Evolutionary conservation across 2,113 vertebrate genomes (phyloP).

Genomic region (Ploceus nigricollis): DNA sequence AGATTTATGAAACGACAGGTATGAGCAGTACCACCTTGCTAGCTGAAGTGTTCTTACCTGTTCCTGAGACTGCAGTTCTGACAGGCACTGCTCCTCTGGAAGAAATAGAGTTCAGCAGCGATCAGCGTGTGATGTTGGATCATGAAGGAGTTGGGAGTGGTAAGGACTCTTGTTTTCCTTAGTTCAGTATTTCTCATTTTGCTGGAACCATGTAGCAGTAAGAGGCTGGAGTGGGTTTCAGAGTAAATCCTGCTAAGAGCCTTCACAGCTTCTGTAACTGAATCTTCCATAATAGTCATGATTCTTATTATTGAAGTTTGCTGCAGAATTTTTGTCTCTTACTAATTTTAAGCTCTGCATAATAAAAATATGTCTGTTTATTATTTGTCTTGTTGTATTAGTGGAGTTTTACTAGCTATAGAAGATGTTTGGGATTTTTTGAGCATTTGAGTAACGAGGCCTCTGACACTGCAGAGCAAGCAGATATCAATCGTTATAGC

Average conservation of each 20-base stretch:
- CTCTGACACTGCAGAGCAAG: not conserved
- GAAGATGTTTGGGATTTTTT: not conserved
- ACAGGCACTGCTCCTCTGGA: constrained; percentile 80
- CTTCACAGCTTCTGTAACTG: not conserved
- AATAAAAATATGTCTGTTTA: not conserved
- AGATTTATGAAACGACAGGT: constrained; percentile 88
- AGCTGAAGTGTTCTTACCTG: constrained; percentile 87
- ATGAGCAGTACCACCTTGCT: constrained; percentile 73
- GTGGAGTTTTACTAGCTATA: not conserved
- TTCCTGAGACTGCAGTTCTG: constrained; percentile 85
- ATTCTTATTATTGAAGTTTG: not conserved
- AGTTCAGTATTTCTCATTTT: not conserved
- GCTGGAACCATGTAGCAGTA: not conserved
- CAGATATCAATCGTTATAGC: not conserved
- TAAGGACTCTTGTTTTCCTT: constrained; percentile 44
- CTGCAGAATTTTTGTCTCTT: not conserved
- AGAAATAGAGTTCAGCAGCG: constrained; percentile 92
- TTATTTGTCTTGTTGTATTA: not conserved
- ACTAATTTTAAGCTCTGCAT: not conserved
- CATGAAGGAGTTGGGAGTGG: constrained; percentile 97
- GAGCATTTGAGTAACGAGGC: not conserved
- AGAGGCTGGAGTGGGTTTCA: not conserved
- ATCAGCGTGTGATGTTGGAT: constrained; percentile 84
- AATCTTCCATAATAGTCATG: not conserved
- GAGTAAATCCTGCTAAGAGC: not conserved